These are phyloP conservation scores for Bradypodion ventrale DNA, from an alignment of 2,797 vertebrate genomes.

Conservation along the genomic window DNA sequence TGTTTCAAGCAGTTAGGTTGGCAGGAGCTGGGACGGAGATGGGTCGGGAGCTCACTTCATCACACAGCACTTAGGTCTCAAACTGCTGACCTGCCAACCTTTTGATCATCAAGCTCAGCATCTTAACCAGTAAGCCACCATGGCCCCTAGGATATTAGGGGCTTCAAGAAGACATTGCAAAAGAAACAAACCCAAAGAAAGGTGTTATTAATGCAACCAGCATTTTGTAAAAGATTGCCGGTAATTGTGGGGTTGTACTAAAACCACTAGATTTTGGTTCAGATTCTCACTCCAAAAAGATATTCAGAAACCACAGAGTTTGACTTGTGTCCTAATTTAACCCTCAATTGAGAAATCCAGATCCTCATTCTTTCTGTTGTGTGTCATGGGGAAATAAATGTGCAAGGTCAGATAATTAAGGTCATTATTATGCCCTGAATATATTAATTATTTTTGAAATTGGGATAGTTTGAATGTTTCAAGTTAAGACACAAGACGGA, in stretches of 20 bases:
- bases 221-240: too few relatives aligned
- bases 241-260: neutral
- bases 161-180: too few relatives aligned
- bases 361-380: neutral
- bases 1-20: too few relatives aligned
- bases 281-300: neutral
- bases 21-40: too few relatives aligned
- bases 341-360: neutral
- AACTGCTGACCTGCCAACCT: too few relatives aligned
- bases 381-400: neutral
- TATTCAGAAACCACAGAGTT: neutral
- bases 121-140: too few relatives aligned
- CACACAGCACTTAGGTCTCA: too few relatives aligned
- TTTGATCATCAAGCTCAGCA: too few relatives aligned
- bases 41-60: too few relatives aligned
- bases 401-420: neutral
- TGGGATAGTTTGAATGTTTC: neutral
- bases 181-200: too few relatives aligned
- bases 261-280: neutral
- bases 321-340: neutral
- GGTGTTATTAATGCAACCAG: too few relatives aligned
- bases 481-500: neutral
- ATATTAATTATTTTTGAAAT: neutral
- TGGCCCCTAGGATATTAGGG: too few relatives aligned
- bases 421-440: neutral